Evolutionary conservation across 2,113 vertebrate genomes (phyloP), one percentile per base, ranked within the genome.

Genomic region (Zosterops pallidus): DNA sequence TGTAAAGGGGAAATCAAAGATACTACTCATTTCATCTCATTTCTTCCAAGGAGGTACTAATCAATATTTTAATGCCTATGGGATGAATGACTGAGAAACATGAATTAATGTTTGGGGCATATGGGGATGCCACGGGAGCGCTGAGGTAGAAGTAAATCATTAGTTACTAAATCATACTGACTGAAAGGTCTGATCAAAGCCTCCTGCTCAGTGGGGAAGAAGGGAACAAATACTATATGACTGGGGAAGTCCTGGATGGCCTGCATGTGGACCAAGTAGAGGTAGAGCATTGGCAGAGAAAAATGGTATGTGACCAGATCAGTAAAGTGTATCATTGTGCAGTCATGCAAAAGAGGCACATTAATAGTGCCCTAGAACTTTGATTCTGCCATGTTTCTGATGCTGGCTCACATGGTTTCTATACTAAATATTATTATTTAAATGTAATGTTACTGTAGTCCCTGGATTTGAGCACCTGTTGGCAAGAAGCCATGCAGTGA

Each of bases 51-150:
- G 86, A 70, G 46, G 63, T 83, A 68, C 85, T 80, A 44, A 94
- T 90, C 86, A 80, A 67, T 72, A 16, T 92, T 93, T 86, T 86
- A 68, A 67, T 76, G 85, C 78, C 87, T 80, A 2, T 0, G 1
- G 78, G 78, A 65, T 83, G 80, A 80, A 65, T 39, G 68, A 80
- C 53, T 67, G 75, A 68, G 71, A 88, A 91, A 76, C 63, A 24
- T 57, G 85, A 89, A 72, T 91, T 93, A 71, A 69, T 62, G 55
- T 94, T 80, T 44, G 50, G 59, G 89, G 80, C 80, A 76, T 83
- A 42, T 80, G 90, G 82, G 75, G 77, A 83, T 88, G 85, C 88
- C 83, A 22, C 50, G 79, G 85, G 75, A 95, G 85, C 7, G 0
- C 78, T 93, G 90, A 86, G 85, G 71, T 62, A 90, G 85, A 77